A percentile compares a stretch with the other conserved stretches of the same genome.
These are phyloP conservation scores for Cenopis cana DNA, from an alignment of 2,888 invertebrate species.

Conservation along the genomic window DNA sequence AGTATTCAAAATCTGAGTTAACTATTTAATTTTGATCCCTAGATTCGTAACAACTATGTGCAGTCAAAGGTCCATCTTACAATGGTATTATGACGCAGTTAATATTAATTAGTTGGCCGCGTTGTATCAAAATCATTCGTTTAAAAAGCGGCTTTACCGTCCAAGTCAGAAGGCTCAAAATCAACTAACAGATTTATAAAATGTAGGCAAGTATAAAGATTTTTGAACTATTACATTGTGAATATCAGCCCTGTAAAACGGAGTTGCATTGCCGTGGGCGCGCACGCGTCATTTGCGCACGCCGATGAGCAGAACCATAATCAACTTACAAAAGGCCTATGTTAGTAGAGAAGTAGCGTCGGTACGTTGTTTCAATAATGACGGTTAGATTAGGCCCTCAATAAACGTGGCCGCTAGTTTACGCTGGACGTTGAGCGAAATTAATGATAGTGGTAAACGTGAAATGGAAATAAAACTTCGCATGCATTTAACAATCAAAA, in stretches of 20 bases:
- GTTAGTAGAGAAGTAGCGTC: neutral
- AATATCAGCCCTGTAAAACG: slow-evolving; percentile 16
- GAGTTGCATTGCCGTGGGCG: slow-evolving; percentile 37
- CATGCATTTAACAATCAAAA: neutral
- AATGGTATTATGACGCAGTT: no score
- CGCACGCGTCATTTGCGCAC: slow-evolving; percentile 52
- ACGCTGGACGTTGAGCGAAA: slow-evolving; percentile 48
- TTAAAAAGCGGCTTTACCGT: no score
- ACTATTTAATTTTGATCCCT: neutral
- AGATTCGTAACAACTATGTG: neutral
- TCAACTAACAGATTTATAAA: no score
- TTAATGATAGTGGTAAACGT: slow-evolving; percentile 18
- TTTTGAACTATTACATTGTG: neutral
- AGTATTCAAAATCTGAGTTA: neutral
- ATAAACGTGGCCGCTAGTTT: slow-evolving; percentile 46
- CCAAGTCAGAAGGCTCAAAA: no score
- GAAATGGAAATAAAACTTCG: slow-evolving; percentile 1
- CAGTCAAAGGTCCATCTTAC: neutral
- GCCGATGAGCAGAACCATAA: slow-evolving; percentile 44
- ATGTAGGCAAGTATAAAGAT: no score
- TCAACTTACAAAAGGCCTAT: neutral
- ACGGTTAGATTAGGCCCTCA: slow-evolving; percentile 33
- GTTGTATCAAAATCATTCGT: no score
- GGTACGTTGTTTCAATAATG: neutral
- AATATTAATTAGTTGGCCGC: no score